A percentile compares a stretch with the other conserved stretches of the same genome.
Evolutionary conservation across 2,888 invertebrate genomes (phyloP).

Genomic region (Hirtodrosophila cameraria): DNA sequence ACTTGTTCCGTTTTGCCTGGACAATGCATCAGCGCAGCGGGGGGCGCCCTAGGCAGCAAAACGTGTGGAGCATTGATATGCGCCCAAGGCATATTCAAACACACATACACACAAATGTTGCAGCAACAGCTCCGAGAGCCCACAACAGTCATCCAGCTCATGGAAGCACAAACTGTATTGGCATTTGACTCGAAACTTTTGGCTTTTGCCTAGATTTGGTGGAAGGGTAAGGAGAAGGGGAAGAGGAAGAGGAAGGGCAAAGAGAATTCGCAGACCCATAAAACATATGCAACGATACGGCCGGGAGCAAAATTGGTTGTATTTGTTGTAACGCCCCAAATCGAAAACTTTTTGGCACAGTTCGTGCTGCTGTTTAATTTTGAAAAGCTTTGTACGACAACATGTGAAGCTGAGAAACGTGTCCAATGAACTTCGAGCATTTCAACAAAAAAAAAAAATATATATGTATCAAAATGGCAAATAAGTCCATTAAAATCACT

Average conservation of each 20-base stretch:
- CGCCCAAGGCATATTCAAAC: constrained; percentile 52
- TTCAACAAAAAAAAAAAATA: constrained; percentile 6
- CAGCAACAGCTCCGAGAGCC: constrained; percentile 24
- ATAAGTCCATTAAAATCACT: constrained; percentile 69
- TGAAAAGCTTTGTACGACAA: constrained; percentile 70
- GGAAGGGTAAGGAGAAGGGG: background rate
- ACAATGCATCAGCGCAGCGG: constrained; percentile 61
- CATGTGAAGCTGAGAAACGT: constrained; percentile 49
- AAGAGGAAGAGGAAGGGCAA: background rate
- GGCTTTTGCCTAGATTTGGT: constrained; percentile 39
- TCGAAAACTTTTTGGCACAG: constrained; percentile 67
- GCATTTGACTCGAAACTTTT: constrained; percentile 78
- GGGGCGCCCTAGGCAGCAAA: constrained; percentile 26
- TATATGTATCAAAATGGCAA: constrained; percentile 9
- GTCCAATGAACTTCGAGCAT: constrained; percentile 51
- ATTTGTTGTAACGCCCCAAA: constrained; percentile 63
- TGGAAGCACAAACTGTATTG: constrained; percentile 69
- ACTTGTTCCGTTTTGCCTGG: constrained; percentile 69
- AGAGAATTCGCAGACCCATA: constrained; percentile 32
- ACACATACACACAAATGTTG: background rate
- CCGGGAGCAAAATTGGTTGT: constrained; percentile 40
- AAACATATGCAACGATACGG: constrained; percentile 58
- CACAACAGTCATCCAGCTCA: constrained; percentile 53
- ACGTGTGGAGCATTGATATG: constrained; percentile 73
- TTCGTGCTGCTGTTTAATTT: constrained; percentile 76